Conservation (phyloP, 1,140 invertebrate species). For the Heliconius hewitsoni region DNA sequence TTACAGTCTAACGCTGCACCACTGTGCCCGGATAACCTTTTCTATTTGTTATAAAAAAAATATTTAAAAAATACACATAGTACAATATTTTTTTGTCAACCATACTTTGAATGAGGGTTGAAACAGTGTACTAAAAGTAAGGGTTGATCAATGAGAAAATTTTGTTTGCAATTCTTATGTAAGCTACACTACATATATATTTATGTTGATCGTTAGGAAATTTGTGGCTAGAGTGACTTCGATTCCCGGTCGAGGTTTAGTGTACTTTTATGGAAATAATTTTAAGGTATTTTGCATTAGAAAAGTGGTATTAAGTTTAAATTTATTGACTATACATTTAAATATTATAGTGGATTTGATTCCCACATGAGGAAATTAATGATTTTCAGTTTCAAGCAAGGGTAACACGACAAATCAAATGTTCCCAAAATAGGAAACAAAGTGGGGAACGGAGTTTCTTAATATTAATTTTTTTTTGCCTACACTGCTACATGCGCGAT, state of each 20-base stretch:
- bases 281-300: neutral
- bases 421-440: too few relatives aligned
- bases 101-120: neutral
- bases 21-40: neutral
- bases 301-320: neutral
- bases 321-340: neutral
- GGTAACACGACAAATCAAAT: too few relatives aligned
- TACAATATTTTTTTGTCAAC: neutral
- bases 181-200: neutral
- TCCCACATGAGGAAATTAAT: too few relatives aligned
- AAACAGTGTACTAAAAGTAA: constrained; percentile 1
- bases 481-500: too few relatives aligned
- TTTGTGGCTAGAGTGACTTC: neutral
- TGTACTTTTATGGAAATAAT: too few relatives aligned
- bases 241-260: neutral
- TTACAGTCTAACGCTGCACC: neutral
- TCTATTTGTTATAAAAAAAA: neutral
- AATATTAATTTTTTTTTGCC: too few relatives aligned
- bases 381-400: too few relatives aligned
- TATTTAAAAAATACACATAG: neutral
- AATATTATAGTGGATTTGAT: too few relatives aligned
- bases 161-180: constrained; percentile 8
- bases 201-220: neutral
- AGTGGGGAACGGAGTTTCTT: too few relatives aligned
- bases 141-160: constrained; percentile 13